Evolutionary conservation across 2,797 vertebrate species (phyloP), one percentile per base, ranked within the genome.

Genomic region (Lithobates pipiens): DNA sequence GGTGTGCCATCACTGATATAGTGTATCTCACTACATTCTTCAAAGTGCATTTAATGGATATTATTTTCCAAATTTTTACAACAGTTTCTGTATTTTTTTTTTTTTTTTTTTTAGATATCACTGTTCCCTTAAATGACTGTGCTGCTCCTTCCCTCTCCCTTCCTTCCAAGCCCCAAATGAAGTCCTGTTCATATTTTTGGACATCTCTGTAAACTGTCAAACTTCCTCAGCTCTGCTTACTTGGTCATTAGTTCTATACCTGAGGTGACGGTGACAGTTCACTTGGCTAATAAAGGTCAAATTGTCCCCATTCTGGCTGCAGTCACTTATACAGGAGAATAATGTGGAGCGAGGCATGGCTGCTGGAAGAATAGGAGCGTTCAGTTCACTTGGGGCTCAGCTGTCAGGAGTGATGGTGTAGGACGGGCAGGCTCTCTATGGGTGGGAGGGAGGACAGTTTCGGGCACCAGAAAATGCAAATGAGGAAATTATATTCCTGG

Each of bases 221-320:
- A 69, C 61, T 91, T 93, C 85, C 85, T 89, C 93, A 94, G 91
- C 93, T 93, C 91, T 90, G 91, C 90, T 95, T 95, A 72, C 94
- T 93, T 92, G 92, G 93, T 94, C 95, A 95, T 95, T 95, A 95
- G 94, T 93, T 93, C 93, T 88, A 87, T 93, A 94, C 94, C 93
- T 93, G 94, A 91, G 92, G 91, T 92, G 93, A 94, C 93, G 93
- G 92, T 95, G 95, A 95, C 95, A 95, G 94, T 94, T 95, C 94
- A 95, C 93, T 93, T 93, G 94, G 93, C 94, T 95, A 94, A 73
- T 95, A 95, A 95, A 95, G 95, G 94, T 95, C 95, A 95, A 90
- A 91, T 95, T 93, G 94, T 92, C 93, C 91, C 93, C 93, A 94
- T 92, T 94, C 92, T 18, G 50, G 50, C 50, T 54, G 18, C 93